phyloP scores from a whole-genome alignment of 1,140 invertebrate genomes.

The Caerostris darwini region DNA sequence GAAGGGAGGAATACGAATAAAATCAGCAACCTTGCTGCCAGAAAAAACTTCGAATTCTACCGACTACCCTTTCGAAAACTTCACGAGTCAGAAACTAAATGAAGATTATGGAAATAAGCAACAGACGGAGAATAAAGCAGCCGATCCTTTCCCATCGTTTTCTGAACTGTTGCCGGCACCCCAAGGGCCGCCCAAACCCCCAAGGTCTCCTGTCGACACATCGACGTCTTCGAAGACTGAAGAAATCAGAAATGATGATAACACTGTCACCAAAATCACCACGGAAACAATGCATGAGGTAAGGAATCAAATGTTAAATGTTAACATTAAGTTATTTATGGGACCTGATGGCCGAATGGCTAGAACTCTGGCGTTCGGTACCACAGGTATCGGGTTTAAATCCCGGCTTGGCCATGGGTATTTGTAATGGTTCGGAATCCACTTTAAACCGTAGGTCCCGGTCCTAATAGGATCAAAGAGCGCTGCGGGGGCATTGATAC shows the following conservation, averaged over 20 bases:
- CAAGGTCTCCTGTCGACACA: constrained; percentile 30
- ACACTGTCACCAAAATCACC: constrained; percentile 23
- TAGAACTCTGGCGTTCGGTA: too few relatives aligned
- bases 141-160: constrained; percentile 51
- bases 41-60: neutral
- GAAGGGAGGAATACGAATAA: constrained; percentile 46
- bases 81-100: constrained; percentile 43
- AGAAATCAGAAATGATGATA: constrained; percentile 59
- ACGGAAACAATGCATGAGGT: constrained; percentile 60
- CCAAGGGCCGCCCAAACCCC: constrained; percentile 45
- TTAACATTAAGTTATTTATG: too few relatives aligned
- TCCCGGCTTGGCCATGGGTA: too few relatives aligned
- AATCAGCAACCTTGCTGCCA: constrained; percentile 55
- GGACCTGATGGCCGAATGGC: too few relatives aligned
- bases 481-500: too few relatives aligned
- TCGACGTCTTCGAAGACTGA: constrained; percentile 44
- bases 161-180: constrained; percentile 19
- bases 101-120: neutral
- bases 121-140: neutral
- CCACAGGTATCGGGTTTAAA: too few relatives aligned
- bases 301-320: neutral
- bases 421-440: too few relatives aligned
- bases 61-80: constrained; percentile 18
- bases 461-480: too few relatives aligned
- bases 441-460: too few relatives aligned